Percentiles rank a stretch among this genome's conserved stretches.
phyloP scores from a whole-genome alignment of 2,888 invertebrate species.

The Malthinus flaveolus region DNA sequence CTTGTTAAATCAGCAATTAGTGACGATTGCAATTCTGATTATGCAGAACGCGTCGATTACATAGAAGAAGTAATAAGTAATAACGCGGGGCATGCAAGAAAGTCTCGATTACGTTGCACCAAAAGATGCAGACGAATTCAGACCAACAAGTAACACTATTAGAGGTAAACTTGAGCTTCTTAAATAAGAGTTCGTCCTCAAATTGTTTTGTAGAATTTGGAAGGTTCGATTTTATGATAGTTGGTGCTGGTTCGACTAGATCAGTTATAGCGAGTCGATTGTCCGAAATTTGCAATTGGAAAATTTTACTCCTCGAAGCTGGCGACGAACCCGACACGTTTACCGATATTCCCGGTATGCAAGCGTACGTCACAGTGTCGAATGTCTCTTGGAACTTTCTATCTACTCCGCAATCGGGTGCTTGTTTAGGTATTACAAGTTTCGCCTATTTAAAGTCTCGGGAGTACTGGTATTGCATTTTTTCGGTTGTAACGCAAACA shows the following conservation, averaged over 20 bases:
- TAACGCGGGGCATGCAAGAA: no score
- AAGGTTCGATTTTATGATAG: constrained; percentile 21
- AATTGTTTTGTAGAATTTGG: constrained; percentile 19
- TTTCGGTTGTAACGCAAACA: constrained; percentile 24
- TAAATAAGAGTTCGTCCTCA: not conserved
- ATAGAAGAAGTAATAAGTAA: no score
- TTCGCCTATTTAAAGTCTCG: constrained; percentile 9
- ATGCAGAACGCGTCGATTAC: no score
- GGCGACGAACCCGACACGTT: constrained; percentile 18
- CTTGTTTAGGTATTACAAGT: not conserved
- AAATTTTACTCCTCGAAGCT: not conserved
- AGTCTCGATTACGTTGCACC: no score
- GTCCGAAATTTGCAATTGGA: not conserved
- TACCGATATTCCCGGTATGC: constrained; percentile 23
- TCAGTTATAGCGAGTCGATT: constrained; percentile 62
- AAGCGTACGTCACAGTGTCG: not conserved
- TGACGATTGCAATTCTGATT: no score
- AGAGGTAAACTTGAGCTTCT: no score
- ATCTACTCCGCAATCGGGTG: not conserved
- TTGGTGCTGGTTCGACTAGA: constrained; percentile 39
- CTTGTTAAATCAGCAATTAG: no score
- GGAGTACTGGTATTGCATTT: constrained; percentile 36
- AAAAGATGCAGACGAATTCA: no score
- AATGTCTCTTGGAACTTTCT: not conserved
- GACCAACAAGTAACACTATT: no score